Percentiles rank a stretch among this genome's conserved stretches.
These are phyloP conservation scores for Drosophila suboccidentalis DNA, from an alignment of 2,888 invertebrate genomes.

Conservation along the genomic window DNA sequence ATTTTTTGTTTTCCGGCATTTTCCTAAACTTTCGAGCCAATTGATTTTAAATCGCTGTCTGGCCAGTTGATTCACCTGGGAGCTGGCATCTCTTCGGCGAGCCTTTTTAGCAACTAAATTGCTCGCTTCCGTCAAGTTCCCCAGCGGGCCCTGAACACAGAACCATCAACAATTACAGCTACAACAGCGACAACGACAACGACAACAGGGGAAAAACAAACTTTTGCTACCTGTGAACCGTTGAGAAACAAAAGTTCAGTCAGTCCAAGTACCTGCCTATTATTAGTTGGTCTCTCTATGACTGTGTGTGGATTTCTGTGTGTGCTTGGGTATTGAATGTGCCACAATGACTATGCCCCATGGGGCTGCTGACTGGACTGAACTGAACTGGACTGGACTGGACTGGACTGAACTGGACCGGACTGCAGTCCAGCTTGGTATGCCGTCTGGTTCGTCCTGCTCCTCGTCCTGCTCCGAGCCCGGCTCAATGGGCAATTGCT, in stretches of 20 bases:
- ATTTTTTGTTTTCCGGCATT: not conserved
- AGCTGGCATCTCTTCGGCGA: conserved; percentile 45
- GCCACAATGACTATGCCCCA: conserved; percentile 71
- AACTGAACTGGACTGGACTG: conserved; percentile 8
- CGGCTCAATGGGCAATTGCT: conserved; percentile 67
- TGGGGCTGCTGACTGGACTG: conserved; percentile 38
- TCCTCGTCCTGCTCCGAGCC: not conserved
- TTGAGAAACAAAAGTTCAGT: conserved; percentile 61
- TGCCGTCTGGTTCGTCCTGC: conserved; percentile 13
- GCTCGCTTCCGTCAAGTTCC: conserved; percentile 80
- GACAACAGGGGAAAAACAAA: conserved; percentile 10
- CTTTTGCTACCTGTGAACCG: conserved; percentile 61
- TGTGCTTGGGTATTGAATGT: conserved; percentile 55
- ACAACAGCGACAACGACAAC: not conserved
- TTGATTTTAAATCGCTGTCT: conserved; percentile 58
- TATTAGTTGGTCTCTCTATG: conserved; percentile 53
- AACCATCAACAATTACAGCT: conserved; percentile 23
- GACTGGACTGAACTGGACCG: conserved; percentile 9
- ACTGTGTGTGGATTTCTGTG: conserved; percentile 16
- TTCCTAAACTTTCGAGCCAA: not conserved
- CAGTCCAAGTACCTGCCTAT: conserved; percentile 57
- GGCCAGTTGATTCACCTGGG: conserved; percentile 25
- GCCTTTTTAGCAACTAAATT: conserved; percentile 79
- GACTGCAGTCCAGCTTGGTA: not conserved
- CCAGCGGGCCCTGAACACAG: conserved; percentile 55